Base-by-base conservation (phyloP, 2,797 vertebrate genomes). In the Percopsis omiscomaycus region DNA sequence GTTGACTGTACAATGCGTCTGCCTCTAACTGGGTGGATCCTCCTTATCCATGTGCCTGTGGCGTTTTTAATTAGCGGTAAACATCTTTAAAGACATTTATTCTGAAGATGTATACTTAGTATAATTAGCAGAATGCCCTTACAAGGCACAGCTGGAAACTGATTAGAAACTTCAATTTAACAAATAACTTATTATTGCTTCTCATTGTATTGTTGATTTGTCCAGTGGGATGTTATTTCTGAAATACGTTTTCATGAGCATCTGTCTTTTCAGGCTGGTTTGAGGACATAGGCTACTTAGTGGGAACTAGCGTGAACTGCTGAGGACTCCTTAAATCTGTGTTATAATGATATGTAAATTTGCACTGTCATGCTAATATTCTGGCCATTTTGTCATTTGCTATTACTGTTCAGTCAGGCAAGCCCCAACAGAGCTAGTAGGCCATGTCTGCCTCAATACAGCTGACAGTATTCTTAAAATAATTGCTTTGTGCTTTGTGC, bases 321-420 rank as follows among this genome's bases (percentile, higher is more conserved):
- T 55, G 29, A 55, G 54, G 14, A 13, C 28, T 5, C 29, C 9
- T 50, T 50, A 50, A 9, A 16, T 10, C 15, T 28, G 52, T 29
- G 2, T 28, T 61, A 27, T 66, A 66, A 70, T 78, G 50, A 66
- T 64, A 64, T 70, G 47, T 56, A 74, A 57, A 72, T 72, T 11
- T 11, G 15, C n/a, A 64, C 65, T 71, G 27, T 75, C 73, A 73
- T 70, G 75, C 55, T 65, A 72, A 79, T 74, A 42, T 29, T 5
- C 32, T 2, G 22, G 15, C 63, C 61, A 71, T 52, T 74, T 69
- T 68, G 68, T 73, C 66, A 66, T 44, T 44, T 53, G 37, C 4
- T 58, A 68, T 81, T 71, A 74, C 68, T 13, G 47, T 62, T 77
- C 49, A 77, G 52, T 71, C 59, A 70, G 22, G 37, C 53, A 55